Base-by-base conservation (phyloP, 2,797 vertebrate genomes). In the Selene dorsalis region DNA sequence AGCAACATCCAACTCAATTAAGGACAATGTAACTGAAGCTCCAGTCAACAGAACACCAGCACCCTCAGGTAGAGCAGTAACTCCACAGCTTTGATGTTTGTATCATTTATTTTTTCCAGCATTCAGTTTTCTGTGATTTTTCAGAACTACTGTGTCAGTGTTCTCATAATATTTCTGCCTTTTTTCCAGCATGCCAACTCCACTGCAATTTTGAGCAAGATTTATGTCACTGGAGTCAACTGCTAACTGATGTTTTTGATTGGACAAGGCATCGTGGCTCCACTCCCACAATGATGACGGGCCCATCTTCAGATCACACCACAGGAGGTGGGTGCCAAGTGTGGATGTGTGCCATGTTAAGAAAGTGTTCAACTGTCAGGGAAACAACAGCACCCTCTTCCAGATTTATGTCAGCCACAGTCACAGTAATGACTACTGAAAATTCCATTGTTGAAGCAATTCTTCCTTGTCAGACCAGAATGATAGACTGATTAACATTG, bases 241-340 rank as follows among this genome's bases (percentile, higher is more conserved):
- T 88, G 55, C 11, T 73, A 1, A 64, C 91, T 3, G 93, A 94
- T 43, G 90, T 63, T 45, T 93, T 94, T 89, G 92, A 94, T 22
- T 94, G 94, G 93, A 94, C 86, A 20, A 85, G 91, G 61, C 75
- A 85, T 7, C 86, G 43, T 30, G 93, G 91, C 59, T 79, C 90
- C 68, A 93, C 93, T 20, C 86, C 90, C 6, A 91, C 93, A 2
- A 3, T 26, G 11, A 75, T 72, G 62, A 94, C 91, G 1, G 93
- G 93, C 6, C 92, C 93, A 0, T 87, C 90, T 2, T 88, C 82
- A 67, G 93, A 94, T 79, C 93, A 93, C 87, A 93, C 93, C 22
- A 91, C 82, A 6, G 91, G 89, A 92, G 83, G 93, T 94, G 86
- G 77, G 59, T 6, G 17, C 20, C 6, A 65, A 56, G 7, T 57